These are phyloP conservation scores for Xiphorhynchus elegans DNA, from an alignment of 2,113 vertebrate genomes.

Conservation along the genomic window DNA sequence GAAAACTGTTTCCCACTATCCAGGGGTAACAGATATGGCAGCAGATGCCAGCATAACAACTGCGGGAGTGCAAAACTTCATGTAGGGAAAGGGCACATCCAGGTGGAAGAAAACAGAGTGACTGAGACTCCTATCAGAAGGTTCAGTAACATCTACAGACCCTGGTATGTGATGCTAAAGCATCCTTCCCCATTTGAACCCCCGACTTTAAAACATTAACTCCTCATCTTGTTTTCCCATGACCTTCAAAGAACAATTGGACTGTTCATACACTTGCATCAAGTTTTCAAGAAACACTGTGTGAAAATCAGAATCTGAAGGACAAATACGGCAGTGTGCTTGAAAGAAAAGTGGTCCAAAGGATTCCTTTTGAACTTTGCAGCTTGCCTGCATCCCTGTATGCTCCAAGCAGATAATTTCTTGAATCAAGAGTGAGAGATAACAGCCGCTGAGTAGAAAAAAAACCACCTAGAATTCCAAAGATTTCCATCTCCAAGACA, in stretches of 20 bases:
- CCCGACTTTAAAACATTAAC: not conserved
- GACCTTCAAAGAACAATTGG: not conserved
- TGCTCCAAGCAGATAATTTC: not conserved
- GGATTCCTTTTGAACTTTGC: not conserved
- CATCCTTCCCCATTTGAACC: fast-evolving
- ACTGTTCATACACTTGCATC: not conserved
- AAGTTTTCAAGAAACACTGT: not conserved
- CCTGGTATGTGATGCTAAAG: not conserved
- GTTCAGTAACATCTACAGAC: not conserved
- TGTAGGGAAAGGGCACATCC: not conserved
- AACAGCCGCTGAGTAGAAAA: not conserved
- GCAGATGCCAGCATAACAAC: not conserved
- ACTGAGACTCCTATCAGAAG: not conserved
- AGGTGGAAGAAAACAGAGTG: not conserved
- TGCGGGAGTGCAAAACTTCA: not conserved
- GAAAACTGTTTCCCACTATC: not conserved
- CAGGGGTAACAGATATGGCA: not conserved
- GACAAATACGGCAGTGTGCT: not conserved
- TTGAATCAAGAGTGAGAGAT: not conserved
- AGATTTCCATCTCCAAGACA: not conserved
- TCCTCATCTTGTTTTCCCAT: not conserved
- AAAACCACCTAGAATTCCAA: not conserved
- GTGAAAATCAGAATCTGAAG: not conserved
- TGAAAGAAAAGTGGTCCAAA: not conserved
- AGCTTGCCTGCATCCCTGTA: not conserved